A percentile compares a stretch with the other conserved stretches of the same genome.
Conservation (phyloP, 2,113 vertebrate genomes). For the Scomber scombrus region DNA sequence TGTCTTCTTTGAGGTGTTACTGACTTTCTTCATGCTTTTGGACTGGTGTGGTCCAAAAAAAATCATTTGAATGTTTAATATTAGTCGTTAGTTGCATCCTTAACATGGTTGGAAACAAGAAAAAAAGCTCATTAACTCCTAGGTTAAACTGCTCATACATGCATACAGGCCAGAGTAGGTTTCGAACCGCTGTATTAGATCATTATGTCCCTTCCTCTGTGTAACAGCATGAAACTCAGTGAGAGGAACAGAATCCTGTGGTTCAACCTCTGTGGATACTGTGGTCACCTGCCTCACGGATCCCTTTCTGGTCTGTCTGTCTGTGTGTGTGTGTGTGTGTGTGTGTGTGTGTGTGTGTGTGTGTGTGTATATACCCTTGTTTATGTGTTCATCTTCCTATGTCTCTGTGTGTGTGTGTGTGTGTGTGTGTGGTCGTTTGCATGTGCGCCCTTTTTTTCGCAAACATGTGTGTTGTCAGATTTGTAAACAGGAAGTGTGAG, state of each 20-base stretch:
- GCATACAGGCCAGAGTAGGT: background rate
- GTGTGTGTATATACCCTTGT: too few species aligned
- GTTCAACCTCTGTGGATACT: constrained; percentile 8
- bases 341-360: constrained; percentile 25
- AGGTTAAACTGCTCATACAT: background rate
- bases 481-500: constrained; percentile 80
- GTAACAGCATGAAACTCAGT: background rate
- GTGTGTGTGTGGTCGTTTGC: constrained; percentile 4
- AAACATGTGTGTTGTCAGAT: constrained; percentile 26
- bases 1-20: too few species aligned
- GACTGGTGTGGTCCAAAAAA: too few species aligned
- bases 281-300: background rate
- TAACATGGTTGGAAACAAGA: too few species aligned
- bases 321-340: background rate
- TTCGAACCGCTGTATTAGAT: background rate
- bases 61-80: too few species aligned
- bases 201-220: background rate
- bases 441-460: too few species aligned
- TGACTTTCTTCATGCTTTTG: too few species aligned
- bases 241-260: background rate
- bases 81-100: too few species aligned
- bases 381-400: constrained; percentile 7
- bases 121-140: too few species aligned
- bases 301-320: background rate
- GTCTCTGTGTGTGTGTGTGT: constrained; percentile 11